These are phyloP conservation scores for Acleris cristana DNA, from an alignment of 2,888 invertebrate species.

Conservation along the genomic window DNA sequence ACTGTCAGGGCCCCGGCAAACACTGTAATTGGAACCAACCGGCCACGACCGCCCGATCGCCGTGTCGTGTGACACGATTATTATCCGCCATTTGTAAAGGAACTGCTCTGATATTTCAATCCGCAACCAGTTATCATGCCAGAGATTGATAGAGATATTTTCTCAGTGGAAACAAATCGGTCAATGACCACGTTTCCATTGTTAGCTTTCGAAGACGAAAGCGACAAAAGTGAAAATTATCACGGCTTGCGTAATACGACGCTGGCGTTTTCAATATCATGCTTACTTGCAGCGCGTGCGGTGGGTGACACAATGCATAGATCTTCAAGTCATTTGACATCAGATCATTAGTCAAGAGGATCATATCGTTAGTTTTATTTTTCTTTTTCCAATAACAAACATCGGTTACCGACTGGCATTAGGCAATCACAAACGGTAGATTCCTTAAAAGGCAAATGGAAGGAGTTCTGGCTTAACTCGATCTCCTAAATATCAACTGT, in stretches of 20 bases:
- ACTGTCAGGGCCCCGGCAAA: constrained; percentile 54
- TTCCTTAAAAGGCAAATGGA: too few species aligned
- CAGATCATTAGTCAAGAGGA: constrained; percentile 16
- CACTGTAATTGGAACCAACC: constrained; percentile 53
- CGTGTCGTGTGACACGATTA: constrained; percentile 36
- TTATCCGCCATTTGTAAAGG: constrained; percentile 39
- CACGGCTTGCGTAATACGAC: constrained; percentile 34
- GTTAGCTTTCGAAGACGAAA: constrained; percentile 36
- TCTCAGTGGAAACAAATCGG: constrained; percentile 32
- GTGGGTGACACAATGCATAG: constrained; percentile 26
- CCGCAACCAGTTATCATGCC: constrained; percentile 38
- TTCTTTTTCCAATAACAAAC: background rate
- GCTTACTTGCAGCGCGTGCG: constrained; percentile 34
- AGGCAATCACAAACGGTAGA: background rate
- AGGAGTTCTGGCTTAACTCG: background rate
- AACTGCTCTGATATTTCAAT: constrained; percentile 46
- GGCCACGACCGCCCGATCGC: constrained; percentile 42
- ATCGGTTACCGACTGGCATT: background rate
- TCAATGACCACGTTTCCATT: constrained; percentile 35
- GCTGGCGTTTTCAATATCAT: constrained; percentile 33
- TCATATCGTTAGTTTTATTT: constrained; percentile 8
- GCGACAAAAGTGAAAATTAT: constrained; percentile 39
- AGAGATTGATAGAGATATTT: constrained; percentile 23
- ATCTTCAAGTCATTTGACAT: constrained; percentile 25
- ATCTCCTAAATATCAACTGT: too few species aligned